A percentile compares a stretch with the other conserved stretches of the same genome.
Conservation (phyloP, 2,113 vertebrate genomes). For the Calonectris borealis region DNA sequence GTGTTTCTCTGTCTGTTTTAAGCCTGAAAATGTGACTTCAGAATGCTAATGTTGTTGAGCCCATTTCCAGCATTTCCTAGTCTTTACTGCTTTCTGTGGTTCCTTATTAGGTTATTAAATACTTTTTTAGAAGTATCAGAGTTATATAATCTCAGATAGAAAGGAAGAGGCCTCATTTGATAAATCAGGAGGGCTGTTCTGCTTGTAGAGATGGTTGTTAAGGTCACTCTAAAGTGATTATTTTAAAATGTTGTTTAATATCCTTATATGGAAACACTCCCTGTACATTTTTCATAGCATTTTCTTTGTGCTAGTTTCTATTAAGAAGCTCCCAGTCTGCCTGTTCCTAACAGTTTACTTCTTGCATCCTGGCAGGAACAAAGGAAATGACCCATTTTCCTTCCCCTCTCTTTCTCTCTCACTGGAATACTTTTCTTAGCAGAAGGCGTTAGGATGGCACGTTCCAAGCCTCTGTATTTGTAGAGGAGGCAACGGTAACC, state of each 20-base stretch:
- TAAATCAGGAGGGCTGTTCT: background rate
- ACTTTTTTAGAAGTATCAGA: background rate
- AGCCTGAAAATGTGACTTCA: background rate
- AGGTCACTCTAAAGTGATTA: background rate
- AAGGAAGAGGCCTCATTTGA: background rate
- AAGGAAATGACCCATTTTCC: constrained; percentile 69
- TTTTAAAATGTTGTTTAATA: background rate
- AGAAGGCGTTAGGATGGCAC: background rate
- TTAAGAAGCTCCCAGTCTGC: constrained; percentile 42
- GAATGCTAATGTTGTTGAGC: background rate
- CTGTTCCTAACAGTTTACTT: constrained; percentile 35
- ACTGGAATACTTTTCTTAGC: background rate
- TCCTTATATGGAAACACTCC: background rate
- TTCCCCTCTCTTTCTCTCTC: constrained; percentile 33
- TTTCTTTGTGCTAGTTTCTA: constrained; percentile 25
- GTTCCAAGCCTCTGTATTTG: background rate
- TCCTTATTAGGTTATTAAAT: background rate
- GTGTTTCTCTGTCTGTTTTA: background rate
- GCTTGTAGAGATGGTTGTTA: background rate
- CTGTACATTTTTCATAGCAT: background rate
- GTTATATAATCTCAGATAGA: background rate
- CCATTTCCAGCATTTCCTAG: background rate
- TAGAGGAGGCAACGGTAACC: background rate
- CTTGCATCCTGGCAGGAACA: constrained; percentile 60
- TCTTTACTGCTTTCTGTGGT: background rate